phyloP scores from a whole-genome alignment of 2,797 vertebrate species.

The Selene dorsalis region DNA sequence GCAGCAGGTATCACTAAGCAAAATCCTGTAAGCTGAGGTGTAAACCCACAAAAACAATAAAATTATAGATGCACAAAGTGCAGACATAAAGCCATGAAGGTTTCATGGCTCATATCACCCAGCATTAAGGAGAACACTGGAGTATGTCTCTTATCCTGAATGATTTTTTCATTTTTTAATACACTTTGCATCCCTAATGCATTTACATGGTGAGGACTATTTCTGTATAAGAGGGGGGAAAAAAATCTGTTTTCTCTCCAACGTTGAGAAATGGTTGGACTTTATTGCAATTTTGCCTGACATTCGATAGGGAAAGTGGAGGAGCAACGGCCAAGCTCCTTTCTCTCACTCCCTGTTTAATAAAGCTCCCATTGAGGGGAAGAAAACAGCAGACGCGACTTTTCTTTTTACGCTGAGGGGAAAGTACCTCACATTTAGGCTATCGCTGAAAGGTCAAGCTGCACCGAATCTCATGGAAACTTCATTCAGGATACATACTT shows the following conservation, averaged over 20 bases:
- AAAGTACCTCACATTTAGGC: slow-evolving; percentile 75
- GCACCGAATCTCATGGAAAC: slow-evolving; percentile 72
- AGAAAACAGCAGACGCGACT: slow-evolving; percentile 60
- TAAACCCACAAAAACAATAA: slow-evolving; percentile 52
- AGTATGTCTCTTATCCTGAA: slow-evolving; percentile 31
- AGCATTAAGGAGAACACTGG: slow-evolving; percentile 42
- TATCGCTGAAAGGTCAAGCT: slow-evolving; percentile 79
- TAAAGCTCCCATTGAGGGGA: slow-evolving; percentile 69
- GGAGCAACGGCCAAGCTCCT: slow-evolving; percentile 47
- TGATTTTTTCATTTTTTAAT: slow-evolving; percentile 43
- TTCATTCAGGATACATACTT: slow-evolving; percentile 64
- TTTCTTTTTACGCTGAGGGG: slow-evolving; percentile 72
- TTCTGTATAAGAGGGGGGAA: slow-evolving; percentile 39
- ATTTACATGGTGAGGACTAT: slow-evolving; percentile 51
- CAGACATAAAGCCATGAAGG: slow-evolving; percentile 29
- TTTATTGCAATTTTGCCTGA: slow-evolving; percentile 60
- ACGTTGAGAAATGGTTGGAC: slow-evolving; percentile 55
- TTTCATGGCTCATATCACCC: slow-evolving; percentile 55
- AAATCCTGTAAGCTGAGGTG: slow-evolving; percentile 38
- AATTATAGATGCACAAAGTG: slow-evolving; percentile 43
- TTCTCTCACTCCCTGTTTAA: slow-evolving; percentile 48
- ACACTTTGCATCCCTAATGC: slow-evolving; percentile 39
- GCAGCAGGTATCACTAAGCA: slow-evolving; percentile 35
- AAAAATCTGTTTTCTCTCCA: slow-evolving; percentile 34
- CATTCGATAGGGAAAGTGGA: slow-evolving; percentile 67